These are phyloP conservation scores for Nemoura dubitans DNA, from an alignment of 2,888 invertebrate species.

Conservation along the genomic window DNA sequence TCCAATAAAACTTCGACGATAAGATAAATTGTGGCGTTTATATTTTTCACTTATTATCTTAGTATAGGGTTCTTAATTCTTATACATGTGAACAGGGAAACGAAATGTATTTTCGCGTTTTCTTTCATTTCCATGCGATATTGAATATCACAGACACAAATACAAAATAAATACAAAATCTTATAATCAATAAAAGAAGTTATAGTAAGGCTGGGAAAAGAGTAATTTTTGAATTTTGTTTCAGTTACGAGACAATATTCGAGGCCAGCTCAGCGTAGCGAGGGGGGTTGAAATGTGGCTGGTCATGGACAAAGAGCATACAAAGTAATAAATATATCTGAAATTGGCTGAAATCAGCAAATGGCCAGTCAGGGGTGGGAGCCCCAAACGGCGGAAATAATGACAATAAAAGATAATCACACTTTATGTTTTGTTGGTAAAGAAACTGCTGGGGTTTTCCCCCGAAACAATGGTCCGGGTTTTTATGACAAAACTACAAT, in stretches of 20 bases:
- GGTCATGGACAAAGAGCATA: neutral
- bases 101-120: too few species aligned
- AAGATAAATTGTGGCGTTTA: too few species aligned
- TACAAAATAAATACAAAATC: too few species aligned
- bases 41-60: too few species aligned
- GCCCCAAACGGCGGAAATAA: conserved; percentile 35
- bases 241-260: neutral
- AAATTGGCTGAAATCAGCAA: conserved; percentile 49
- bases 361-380: conserved; percentile 30
- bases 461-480: conserved; percentile 22
- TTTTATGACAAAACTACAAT: conserved; percentile 24
- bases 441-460: conserved; percentile 17
- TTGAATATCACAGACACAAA: too few species aligned
- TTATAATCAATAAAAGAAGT: neutral
- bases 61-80: too few species aligned
- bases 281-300: neutral
- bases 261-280: neutral
- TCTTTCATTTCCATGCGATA: too few species aligned
- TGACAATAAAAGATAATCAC: conserved; percentile 43
- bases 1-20: too few species aligned
- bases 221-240: neutral
- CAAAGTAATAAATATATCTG: conserved; percentile 49
- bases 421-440: conserved; percentile 15
- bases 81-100: too few species aligned
- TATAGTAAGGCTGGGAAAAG: neutral